phyloP scores from a whole-genome alignment of 2,113 vertebrate species.

The Emydocephalus ijimae region DNA sequence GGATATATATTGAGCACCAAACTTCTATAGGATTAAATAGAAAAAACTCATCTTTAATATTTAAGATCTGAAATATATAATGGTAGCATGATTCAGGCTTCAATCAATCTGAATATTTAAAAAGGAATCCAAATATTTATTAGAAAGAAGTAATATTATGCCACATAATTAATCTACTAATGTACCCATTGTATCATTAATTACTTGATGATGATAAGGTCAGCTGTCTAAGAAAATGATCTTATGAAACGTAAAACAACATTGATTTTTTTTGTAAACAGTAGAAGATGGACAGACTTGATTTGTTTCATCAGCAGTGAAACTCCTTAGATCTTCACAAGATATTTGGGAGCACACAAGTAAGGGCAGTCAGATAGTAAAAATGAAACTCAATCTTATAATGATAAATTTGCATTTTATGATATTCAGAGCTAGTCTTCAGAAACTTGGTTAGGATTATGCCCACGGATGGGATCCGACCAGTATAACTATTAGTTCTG shows the following conservation, averaged over 20 bases:
- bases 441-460: neutral
- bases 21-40: neutral
- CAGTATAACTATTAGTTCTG: too few relatives aligned
- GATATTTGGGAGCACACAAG: slow-evolving; percentile 15
- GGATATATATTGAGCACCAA: neutral
- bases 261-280: neutral
- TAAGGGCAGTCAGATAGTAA: neutral
- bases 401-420: neutral
- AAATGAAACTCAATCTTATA: slow-evolving; percentile 24
- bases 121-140: neutral
- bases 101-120: neutral
- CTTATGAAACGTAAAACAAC: slow-evolving; percentile 13
- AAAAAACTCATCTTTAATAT: neutral
- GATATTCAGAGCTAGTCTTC: neutral
- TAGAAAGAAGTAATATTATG: slow-evolving; percentile 7
- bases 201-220: neutral
- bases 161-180: neutral
- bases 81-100: neutral
- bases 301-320: slow-evolving; percentile 45
- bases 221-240: neutral
- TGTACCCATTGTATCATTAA: neutral
- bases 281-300: neutral
- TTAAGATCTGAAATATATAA: neutral
- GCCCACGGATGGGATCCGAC: too few relatives aligned
- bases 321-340: slow-evolving; percentile 39